These are phyloP conservation scores for Scylla paramamosain DNA, from an alignment of 1,140 invertebrate species.

Conservation along the genomic window DNA sequence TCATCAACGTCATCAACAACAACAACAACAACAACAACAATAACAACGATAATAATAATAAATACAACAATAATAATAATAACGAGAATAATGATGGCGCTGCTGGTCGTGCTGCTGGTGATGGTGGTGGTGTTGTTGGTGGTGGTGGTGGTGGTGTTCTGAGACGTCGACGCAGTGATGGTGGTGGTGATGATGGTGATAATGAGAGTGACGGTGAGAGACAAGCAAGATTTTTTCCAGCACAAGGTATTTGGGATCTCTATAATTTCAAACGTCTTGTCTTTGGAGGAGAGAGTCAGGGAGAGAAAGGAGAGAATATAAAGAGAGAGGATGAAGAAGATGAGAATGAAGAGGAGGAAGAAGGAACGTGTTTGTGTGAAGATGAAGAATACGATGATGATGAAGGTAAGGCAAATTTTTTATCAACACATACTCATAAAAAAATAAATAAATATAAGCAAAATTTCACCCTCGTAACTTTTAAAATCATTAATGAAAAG, in stretches of 20 bases:
- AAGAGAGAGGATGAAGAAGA: background rate
- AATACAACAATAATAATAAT: constrained; percentile 68
- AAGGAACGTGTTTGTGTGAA: background rate
- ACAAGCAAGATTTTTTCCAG: background rate
- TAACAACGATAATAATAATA: constrained; percentile 69
- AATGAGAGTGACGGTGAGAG: background rate
- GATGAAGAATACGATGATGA: background rate
- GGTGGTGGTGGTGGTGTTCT: background rate
- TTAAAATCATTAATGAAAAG: no score
- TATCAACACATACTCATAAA: background rate
- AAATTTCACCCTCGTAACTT: no score
- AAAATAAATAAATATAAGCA: background rate
- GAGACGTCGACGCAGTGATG: no score
- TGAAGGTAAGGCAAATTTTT: background rate
- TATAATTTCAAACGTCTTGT: constrained; percentile 6
- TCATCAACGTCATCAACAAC: constrained; percentile 79
- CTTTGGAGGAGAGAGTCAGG: background rate
- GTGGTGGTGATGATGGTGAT: background rate
- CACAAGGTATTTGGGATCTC: constrained; percentile 32
- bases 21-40: constrained; percentile 67
- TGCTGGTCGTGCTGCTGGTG: constrained; percentile 84
- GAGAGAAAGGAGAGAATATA: background rate
- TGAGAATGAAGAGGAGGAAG: constrained; percentile 44
- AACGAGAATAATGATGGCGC: constrained; percentile 78
- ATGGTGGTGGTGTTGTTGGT: background rate